phyloP scores from a whole-genome alignment of 1,140 invertebrate genomes.

The Andrena cerasifolii region DNA sequence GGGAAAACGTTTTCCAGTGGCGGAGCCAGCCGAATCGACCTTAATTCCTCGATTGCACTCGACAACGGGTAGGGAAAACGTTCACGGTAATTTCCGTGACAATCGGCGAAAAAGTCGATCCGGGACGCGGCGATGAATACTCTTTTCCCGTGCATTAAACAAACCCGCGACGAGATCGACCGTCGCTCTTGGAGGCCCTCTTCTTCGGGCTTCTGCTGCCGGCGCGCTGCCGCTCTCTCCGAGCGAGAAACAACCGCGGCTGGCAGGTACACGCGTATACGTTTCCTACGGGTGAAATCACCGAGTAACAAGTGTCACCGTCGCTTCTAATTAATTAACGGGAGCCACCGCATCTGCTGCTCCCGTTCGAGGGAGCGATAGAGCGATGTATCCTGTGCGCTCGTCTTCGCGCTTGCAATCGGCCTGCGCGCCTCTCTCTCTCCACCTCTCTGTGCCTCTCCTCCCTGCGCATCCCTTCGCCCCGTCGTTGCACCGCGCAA shows the following conservation, averaged over 20 bases:
- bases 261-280: conserved; percentile 12
- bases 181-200: conserved; percentile 25
- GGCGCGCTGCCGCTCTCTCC: background rate
- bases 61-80: background rate
- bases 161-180: conserved; percentile 34
- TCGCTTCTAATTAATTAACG: conserved; percentile 56
- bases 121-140: conserved; percentile 17
- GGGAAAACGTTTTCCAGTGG: background rate
- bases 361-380: conserved; percentile 17
- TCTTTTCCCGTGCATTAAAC: conserved; percentile 47
- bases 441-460: background rate
- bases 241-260: conserved; percentile 24
- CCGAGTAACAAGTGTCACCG: conserved; percentile 54
- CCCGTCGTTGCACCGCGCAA: background rate
- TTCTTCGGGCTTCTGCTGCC: background rate
- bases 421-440: background rate
- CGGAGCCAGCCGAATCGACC: conserved; percentile 2
- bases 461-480: background rate
- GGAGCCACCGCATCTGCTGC: conserved; percentile 1
- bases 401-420: conserved; percentile 6
- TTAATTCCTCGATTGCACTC: conserved; percentile 43
- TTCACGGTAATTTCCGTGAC: conserved; percentile 33
- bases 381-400: conserved; percentile 19
- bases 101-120: conserved; percentile 32
- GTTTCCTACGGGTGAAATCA: conserved; percentile 40